Evolutionary conservation across 1,140 invertebrate genomes (phyloP).

Genomic region (Drosophila sp.): DNA sequence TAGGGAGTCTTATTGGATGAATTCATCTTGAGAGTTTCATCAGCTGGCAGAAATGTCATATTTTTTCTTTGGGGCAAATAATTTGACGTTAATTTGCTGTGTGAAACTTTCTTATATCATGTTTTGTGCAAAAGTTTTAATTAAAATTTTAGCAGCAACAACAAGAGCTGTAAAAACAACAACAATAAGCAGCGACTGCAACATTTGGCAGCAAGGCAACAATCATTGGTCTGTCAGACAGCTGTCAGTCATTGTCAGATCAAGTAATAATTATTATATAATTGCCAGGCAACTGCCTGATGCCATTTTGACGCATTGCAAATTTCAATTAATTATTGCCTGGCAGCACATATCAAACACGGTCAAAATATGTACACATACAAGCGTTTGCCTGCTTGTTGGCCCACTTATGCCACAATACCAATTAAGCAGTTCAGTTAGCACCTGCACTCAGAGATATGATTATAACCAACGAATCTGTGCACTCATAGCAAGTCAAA

Average conservation of each 20-base stretch:
- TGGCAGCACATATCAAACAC: slow-evolving; percentile 23
- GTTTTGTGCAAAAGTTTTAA: slow-evolving; percentile 58
- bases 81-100: slow-evolving; percentile 16
- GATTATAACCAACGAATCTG: neutral
- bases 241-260: slow-evolving; percentile 47
- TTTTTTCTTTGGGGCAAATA: slow-evolving; percentile 24
- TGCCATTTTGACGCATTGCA: slow-evolving; percentile 43
- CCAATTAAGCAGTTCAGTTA: slow-evolving; percentile 43
- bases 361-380: slow-evolving; percentile 15
- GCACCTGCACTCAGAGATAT: neutral
- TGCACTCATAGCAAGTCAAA: neutral
- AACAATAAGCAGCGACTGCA: slow-evolving; percentile 32
- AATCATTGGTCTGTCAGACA: slow-evolving; percentile 23
- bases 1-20: slow-evolving; percentile 33
- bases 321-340: slow-evolving; percentile 48
- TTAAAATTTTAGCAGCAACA: slow-evolving; percentile 51
- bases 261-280: slow-evolving; percentile 54
- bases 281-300: slow-evolving; percentile 38
- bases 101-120: neutral
- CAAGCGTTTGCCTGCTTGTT: slow-evolving; percentile 13
- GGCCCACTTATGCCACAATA: slow-evolving; percentile 33
- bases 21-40: slow-evolving; percentile 51
- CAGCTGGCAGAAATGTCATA: slow-evolving; percentile 8
- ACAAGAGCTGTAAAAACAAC: slow-evolving; percentile 11
- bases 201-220: slow-evolving; percentile 34